Evolutionary conservation across 1,140 invertebrate genomes (phyloP).

Genomic region (Drosophila lowei): DNA sequence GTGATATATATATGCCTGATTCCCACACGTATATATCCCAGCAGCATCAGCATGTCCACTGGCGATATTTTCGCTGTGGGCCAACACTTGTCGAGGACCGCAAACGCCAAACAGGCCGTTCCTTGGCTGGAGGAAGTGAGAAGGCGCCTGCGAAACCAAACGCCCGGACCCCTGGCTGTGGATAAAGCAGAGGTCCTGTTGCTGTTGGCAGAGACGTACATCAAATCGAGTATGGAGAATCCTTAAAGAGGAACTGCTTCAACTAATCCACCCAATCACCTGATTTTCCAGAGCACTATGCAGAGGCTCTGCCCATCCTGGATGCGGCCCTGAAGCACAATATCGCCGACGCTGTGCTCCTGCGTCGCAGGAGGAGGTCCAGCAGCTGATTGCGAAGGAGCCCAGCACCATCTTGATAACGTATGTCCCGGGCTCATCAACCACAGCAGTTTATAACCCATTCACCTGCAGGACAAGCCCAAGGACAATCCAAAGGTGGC

Average conservation of each 20-base stretch:
- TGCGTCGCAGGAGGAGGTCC: neutral
- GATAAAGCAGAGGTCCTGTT: neutral
- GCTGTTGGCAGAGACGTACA: neutral
- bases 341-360: neutral
- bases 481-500: too few relatives aligned
- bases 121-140: conserved; percentile 7
- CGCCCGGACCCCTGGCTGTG: conserved; percentile 1
- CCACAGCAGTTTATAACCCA: too few relatives aligned
- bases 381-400: neutral
- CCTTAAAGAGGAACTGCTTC: neutral
- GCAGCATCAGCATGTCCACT: conserved; percentile 20
- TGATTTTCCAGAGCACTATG: conserved; percentile 22
- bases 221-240: conserved; percentile 5
- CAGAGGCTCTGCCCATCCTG: conserved; percentile 16
- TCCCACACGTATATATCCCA: neutral
- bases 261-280: neutral
- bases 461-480: too few relatives aligned
- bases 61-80: conserved; percentile 41
- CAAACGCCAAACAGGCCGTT: neutral
- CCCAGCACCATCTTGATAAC: neutral
- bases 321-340: neutral
- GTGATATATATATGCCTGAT: too few relatives aligned
- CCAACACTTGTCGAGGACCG: neutral
- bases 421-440: too few relatives aligned
- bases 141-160: neutral